phyloP scores from a whole-genome alignment of 2,888 invertebrate genomes.

The Elmis aenea region DNA sequence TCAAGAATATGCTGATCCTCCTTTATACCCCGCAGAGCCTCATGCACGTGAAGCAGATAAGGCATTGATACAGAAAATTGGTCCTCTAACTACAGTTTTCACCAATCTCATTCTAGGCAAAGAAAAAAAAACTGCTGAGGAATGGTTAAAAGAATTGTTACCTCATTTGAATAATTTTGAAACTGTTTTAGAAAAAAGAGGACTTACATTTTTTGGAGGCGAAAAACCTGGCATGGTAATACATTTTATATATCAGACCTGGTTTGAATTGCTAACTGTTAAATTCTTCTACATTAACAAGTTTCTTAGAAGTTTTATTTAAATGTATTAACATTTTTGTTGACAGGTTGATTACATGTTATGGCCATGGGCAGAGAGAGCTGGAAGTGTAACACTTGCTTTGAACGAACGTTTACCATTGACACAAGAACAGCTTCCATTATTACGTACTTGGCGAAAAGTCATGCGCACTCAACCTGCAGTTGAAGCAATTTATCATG shows the following conservation, averaged over 20 bases:
- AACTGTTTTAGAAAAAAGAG: slow-evolving; percentile 32
- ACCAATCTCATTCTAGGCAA: slow-evolving; percentile 24
- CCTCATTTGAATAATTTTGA: slow-evolving; percentile 36
- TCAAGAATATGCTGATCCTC: slow-evolving; percentile 50
- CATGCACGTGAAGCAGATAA: slow-evolving; percentile 35
- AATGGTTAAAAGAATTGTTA: slow-evolving; percentile 35
- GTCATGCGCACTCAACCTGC: slow-evolving; percentile 31
- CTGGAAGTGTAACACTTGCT: slow-evolving; percentile 28
- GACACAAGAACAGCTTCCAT: slow-evolving; percentile 28
- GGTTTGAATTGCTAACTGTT: too few species aligned
- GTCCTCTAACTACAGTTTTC: slow-evolving; percentile 29
- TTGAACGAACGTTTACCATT: slow-evolving; percentile 33
- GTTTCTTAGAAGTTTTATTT: too few species aligned
- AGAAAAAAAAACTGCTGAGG: slow-evolving; percentile 31
- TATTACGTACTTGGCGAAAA: slow-evolving; percentile 34
- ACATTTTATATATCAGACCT: slow-evolving; percentile 2
- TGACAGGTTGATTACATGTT: slow-evolving; percentile 41
- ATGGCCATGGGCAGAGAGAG: slow-evolving; percentile 42
- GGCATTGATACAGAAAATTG: slow-evolving; percentile 36
- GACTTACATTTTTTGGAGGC: slow-evolving; percentile 37
- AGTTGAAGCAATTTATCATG: slow-evolving; percentile 30
- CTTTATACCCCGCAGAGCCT: slow-evolving; percentile 49
- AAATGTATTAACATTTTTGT: slow-evolving; percentile 5
- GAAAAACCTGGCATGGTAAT: slow-evolving; percentile 39
- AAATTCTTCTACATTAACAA: too few species aligned